Evolutionary conservation across 1,140 invertebrate genomes (phyloP), one percentile per base, ranked within the genome.

Genomic region (Papilio machaon): DNA sequence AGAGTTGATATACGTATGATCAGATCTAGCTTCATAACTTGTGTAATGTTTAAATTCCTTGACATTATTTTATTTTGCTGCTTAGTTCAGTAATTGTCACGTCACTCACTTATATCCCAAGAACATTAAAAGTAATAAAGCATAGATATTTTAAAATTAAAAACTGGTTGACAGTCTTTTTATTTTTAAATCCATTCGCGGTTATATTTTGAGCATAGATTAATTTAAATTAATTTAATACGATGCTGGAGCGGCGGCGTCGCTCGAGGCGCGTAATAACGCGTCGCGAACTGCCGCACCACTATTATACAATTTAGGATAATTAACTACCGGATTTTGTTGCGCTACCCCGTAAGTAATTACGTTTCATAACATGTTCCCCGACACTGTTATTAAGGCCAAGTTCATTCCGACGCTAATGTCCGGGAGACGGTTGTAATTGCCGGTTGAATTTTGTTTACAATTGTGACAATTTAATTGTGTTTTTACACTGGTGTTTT

Each of bases 311-410:
- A 94, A 94, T 94, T 94, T 93, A 87, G 91, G 87, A 92, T 89
- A 92, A 94, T 94, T 94, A 94, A 94, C 92, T 94, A 94, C 92
- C 88, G 92, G 91, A 92, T 90, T 91, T 92, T 87, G 90, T 90
- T 85, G 84, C 82, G 85, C 86, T 87, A 83, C 87, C 84, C 81
- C 80, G 80, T 43, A 81, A 83, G 87, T 91, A 92, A 94, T 94
- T 92, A 89, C 87, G 82, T 91, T 88, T 91, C 89, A 92, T 93
- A 92, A 91, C 91, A 92, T 89, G 89, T 84, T 83, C 75, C 77
- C 83, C 85, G 88, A 86, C 87, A 87, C 84, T 89, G 85, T 89
- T 86, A 92, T 92, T 91, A 92, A 85, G 82, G 79, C 81, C 82
- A 83, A 85, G 84, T 86, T 88, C 84, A 84, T 84, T 88, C 82